Conservation (phyloP, 2,888 invertebrate species). For the Mesorhabditis belari region DNA sequence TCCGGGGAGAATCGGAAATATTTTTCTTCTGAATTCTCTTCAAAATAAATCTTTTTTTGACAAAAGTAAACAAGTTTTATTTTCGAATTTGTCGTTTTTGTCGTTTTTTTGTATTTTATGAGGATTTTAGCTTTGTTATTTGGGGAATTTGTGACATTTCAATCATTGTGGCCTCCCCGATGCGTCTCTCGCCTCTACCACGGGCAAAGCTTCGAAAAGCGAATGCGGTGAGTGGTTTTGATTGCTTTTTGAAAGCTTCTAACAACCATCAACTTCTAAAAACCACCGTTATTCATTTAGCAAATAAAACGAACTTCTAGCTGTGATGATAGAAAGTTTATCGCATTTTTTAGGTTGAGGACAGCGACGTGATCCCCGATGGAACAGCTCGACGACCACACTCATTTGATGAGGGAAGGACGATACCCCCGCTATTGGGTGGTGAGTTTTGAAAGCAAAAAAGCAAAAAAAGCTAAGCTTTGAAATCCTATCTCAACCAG, state of each 20-base stretch:
- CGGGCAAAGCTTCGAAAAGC: not conserved
- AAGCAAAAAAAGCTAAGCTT: not conserved
- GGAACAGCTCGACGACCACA: not conserved
- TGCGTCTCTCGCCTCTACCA: not conserved
- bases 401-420: not conserved
- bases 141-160: too few species aligned
- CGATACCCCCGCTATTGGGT: not conserved
- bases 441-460: not conserved
- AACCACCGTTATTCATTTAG: too few species aligned
- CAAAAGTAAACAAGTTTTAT: too few species aligned
- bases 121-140: too few species aligned
- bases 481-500: not conserved
- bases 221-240: not conserved
- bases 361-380: not conserved
- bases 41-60: too few species aligned
- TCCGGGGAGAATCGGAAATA: too few species aligned
- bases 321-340: not conserved
- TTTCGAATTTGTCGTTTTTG: too few species aligned
- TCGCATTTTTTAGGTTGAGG: not conserved
- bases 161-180: not conserved
- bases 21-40: too few species aligned
- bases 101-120: too few species aligned
- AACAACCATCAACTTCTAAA: too few species aligned
- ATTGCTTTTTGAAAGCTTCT: too few species aligned
- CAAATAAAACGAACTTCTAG: too few species aligned